Base-by-base conservation (phyloP, 2,888 invertebrate genomes). In the Agrotis segetum region DNA sequence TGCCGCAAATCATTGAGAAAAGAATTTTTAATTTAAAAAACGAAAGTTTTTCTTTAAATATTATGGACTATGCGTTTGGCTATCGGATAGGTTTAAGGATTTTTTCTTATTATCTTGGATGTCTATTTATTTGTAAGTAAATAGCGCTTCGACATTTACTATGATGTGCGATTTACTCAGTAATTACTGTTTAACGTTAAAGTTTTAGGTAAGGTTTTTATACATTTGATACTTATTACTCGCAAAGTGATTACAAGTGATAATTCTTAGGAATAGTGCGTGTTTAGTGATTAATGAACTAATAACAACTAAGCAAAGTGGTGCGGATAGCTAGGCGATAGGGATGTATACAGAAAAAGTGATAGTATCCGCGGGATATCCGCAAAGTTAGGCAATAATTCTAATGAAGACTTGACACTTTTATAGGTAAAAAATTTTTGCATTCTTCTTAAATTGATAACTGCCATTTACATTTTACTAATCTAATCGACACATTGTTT, bases 171-270 rank as follows among this genome's bases (percentile, higher is more conserved):
- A 90, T 93, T 92, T 94, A 95, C 93, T 95, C 93, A 90, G 87
- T 92, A 92, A 93, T 24, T 74, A 74, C 90, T 91, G 91, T 93
- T 92, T 93, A 93, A 93, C 82, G 90, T 94, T 93, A 93, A 93
- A 77, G 83, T 89, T 91, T 88, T 92, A 93, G 92, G 87, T 93
- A 93, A 95, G 93, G 90, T 94, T 95, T 89, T 96, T 94, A 96
- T 95, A 96, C 96, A 95, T 96, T 96, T 96, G 96, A 96, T 96
- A 96, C 95, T 94, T 95, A 94, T 91, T 92, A 95, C 93, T 94
- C 94, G 94, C 94, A 93, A 95, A 92, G 95, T 96, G 96, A 96
- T 96, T 93, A 92, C 91, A 96, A 93, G 96, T 96, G 96, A 96
- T 96, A 95, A 92, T 88, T 90, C 89, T 89, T 93, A 94, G 91